Percentiles rank a stretch among this genome's conserved stretches.
These are phyloP conservation scores for Dynastes tityus DNA, from an alignment of 2,888 invertebrate species.

Conservation along the genomic window DNA sequence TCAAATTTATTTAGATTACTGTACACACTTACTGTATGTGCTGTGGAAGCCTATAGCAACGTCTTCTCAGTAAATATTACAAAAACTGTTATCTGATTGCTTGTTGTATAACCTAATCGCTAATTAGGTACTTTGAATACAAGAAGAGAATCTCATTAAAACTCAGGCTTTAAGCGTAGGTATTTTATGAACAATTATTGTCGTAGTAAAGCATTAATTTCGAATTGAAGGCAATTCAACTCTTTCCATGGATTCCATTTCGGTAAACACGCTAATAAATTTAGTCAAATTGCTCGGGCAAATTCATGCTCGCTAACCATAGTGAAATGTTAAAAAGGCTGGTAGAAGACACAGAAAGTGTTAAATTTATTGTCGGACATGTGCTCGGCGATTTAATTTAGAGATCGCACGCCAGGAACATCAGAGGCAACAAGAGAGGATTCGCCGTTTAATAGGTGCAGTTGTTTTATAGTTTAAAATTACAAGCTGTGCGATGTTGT, in stretches of 20 bases:
- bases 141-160: neutral
- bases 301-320: constrained; percentile 25
- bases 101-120: no score
- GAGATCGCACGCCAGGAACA: constrained; percentile 6
- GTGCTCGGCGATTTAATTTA: constrained; percentile 37
- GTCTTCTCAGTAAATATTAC: no score
- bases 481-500: no score
- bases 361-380: constrained; percentile 43
- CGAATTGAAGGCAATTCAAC: constrained; percentile 2
- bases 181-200: constrained; percentile 17
- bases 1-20: no score
- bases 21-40: no score
- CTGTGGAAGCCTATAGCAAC: no score
- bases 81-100: no score
- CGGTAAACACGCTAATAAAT: constrained; percentile 40
- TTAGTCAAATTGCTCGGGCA: constrained; percentile 42
- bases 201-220: constrained; percentile 38
- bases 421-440: constrained; percentile 4
- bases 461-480: no score
- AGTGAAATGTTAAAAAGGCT: constrained; percentile 30
- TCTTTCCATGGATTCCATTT: constrained; percentile 13
- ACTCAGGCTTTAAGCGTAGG: neutral
- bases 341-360: constrained; percentile 26
- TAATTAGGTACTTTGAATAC: constrained; percentile 19
- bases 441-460: constrained; percentile 11